phyloP scores from a whole-genome alignment of 2,888 invertebrate genomes.

The Temnothorax rugatulus region DNA sequence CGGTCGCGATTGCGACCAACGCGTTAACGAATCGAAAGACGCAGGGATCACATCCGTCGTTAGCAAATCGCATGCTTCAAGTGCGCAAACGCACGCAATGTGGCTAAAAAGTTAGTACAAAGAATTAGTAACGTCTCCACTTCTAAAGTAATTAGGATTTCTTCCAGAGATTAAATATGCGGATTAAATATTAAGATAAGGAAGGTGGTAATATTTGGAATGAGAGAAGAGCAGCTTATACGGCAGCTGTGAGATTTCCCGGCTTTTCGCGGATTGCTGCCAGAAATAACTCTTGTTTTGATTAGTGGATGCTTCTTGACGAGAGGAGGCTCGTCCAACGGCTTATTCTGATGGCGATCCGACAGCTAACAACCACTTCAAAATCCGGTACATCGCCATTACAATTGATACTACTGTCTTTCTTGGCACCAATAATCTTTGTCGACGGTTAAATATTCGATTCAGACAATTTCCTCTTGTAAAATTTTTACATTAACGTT shows the following conservation, averaged over 20 bases:
- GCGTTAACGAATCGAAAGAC: not conserved
- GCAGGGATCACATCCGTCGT: not conserved
- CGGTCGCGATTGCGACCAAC: not conserved
- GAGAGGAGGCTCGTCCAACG: constrained; percentile 29
- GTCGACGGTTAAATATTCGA: not conserved
- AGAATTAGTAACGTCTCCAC: not conserved
- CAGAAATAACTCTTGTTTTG: constrained; percentile 62
- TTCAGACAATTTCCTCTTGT: not conserved
- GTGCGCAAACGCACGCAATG: not conserved
- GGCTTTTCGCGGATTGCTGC: constrained; percentile 53
- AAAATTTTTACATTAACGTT: not conserved
- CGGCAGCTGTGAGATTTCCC: constrained; percentile 29
- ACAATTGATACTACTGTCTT: constrained; percentile 15
- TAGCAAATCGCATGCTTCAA: constrained; percentile 22
- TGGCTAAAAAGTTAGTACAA: not conserved
- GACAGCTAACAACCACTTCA: constrained; percentile 41
- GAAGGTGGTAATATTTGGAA: constrained; percentile 25
- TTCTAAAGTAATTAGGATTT: not conserved
- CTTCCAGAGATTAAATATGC: not conserved
- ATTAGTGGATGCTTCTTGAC: constrained; percentile 50
- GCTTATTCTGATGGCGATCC: constrained; percentile 36
- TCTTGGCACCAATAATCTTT: constrained; percentile 21
- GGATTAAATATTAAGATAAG: no score
- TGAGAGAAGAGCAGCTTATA: constrained; percentile 37
- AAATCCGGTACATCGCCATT: constrained; percentile 12